Evolutionary conservation across 2,888 invertebrate species (phyloP).

Genomic region (Theristus sp.): DNA sequence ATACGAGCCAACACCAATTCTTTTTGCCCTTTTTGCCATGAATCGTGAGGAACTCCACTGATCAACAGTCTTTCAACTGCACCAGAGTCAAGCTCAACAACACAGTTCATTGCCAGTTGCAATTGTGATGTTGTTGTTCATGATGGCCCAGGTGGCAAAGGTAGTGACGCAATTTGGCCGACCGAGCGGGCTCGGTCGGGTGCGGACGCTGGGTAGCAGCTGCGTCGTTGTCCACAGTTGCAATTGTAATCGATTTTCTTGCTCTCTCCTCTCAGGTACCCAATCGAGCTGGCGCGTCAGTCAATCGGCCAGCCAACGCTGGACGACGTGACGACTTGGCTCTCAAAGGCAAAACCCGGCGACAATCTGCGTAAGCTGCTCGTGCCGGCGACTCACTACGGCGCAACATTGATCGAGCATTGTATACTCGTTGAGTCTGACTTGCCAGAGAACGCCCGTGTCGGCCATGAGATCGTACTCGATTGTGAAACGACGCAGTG

Average conservation of each 20-base stretch:
- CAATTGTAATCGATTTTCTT: neutral
- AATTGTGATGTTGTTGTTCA: no score
- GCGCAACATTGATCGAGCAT: conserved; percentile 76
- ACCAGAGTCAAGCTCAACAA: no score
- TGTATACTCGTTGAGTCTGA: conserved; percentile 53
- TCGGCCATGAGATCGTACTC: conserved; percentile 37
- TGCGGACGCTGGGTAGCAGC: no score
- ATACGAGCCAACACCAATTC: no score
- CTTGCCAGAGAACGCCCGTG: conserved; percentile 39
- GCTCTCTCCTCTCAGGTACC: conserved; percentile 28
- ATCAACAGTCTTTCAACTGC: no score
- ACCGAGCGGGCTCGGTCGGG: no score
- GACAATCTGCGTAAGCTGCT: conserved; percentile 9
- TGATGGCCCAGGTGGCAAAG: no score
- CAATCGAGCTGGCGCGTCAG: conserved; percentile 52
- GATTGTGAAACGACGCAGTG: no score
- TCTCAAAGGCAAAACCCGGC: conserved; percentile 1
- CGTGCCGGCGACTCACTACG: conserved; percentile 44
- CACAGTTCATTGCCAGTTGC: no score
- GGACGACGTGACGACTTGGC: neutral
- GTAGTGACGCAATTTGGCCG: no score
- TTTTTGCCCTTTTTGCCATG: no score
- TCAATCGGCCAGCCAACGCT: neutral
- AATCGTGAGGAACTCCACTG: no score
- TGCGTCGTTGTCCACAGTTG: neutral